A percentile compares a stretch with the other conserved stretches of the same genome.
phyloP scores from a whole-genome alignment of 2,888 invertebrate species.

The Ochropacha duplaris region DNA sequence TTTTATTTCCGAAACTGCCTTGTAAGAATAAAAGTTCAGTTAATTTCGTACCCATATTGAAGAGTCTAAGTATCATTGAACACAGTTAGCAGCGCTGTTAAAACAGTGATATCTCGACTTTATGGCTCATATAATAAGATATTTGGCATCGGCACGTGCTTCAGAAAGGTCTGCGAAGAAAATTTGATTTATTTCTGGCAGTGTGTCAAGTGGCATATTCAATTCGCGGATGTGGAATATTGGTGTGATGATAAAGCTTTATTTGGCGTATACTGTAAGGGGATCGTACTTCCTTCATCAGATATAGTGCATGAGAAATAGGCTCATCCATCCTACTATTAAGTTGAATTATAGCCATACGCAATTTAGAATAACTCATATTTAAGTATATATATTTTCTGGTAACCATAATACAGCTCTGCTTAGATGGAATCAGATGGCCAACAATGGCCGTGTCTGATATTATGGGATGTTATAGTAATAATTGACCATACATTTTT shows the following conservation, averaged over 20 bases:
- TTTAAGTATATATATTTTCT: too few species aligned
- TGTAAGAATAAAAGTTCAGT: constrained; percentile 3
- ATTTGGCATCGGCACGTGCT: not conserved
- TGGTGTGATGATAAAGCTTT: constrained; percentile 65
- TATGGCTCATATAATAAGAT: not conserved
- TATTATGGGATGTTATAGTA: too few species aligned
- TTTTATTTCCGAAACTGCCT: not conserved
- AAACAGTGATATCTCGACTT: constrained; percentile 1
- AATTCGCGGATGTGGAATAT: constrained; percentile 62
- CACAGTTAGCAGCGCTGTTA: not conserved
- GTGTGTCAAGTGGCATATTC: constrained; percentile 70
- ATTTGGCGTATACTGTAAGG: constrained; percentile 63
- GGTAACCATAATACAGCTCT: too few species aligned
- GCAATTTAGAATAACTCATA: too few species aligned
- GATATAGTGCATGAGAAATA: constrained; percentile 34
- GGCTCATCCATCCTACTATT: constrained; percentile 6
- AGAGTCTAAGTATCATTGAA: not conserved
- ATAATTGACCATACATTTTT: too few species aligned
- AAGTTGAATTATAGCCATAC: not conserved
- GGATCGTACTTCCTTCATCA: constrained; percentile 39
- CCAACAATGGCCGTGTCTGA: too few species aligned
- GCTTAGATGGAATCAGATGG: too few species aligned
- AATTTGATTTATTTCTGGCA: constrained; percentile 76
- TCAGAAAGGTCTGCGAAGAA: constrained; percentile 17
- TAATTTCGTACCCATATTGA: constrained; percentile 3